phyloP scores from a whole-genome alignment of 92 coral and sea anemone genomes.

The Epizoanthus fatuus region DNA sequence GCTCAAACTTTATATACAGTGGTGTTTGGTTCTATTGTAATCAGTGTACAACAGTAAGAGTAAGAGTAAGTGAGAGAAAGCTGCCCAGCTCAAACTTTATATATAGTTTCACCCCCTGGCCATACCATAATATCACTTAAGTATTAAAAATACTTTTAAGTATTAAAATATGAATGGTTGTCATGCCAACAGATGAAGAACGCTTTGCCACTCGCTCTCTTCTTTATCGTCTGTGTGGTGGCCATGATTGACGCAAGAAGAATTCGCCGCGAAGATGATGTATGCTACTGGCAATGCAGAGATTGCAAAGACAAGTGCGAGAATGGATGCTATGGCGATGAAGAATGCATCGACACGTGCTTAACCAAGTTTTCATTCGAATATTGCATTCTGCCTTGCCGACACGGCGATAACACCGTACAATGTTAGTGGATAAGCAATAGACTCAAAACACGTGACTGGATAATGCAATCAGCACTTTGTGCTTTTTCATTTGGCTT shows the following conservation, averaged over 20 bases:
- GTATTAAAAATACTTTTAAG: no score
- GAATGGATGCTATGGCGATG: neutral
- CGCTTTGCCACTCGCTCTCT: neutral
- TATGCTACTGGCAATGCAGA: conserved; percentile 18
- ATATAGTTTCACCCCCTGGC: no score
- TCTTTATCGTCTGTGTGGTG: neutral
- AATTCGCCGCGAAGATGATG: conserved; percentile 13
- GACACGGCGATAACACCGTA: neutral
- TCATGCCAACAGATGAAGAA: conserved; percentile 13
- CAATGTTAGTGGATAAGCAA: neutral
- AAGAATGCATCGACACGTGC: conserved; percentile 27
- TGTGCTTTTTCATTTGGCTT: no score
- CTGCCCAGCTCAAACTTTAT: no score
- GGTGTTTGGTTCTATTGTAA: no score
- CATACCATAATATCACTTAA: no score
- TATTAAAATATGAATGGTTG: neutral
- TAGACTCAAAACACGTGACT: no score
- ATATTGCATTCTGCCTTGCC: neutral
- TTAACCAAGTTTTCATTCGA: conserved; percentile 5
- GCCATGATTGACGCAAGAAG: neutral
- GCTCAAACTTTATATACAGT: no score
- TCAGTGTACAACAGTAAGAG: no score
- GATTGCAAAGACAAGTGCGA: neutral
- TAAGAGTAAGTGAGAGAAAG: no score
- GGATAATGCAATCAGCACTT: no score